Conservation (phyloP, 2,113 vertebrate genomes). For the Periophthalmodon schlosseri region DNA sequence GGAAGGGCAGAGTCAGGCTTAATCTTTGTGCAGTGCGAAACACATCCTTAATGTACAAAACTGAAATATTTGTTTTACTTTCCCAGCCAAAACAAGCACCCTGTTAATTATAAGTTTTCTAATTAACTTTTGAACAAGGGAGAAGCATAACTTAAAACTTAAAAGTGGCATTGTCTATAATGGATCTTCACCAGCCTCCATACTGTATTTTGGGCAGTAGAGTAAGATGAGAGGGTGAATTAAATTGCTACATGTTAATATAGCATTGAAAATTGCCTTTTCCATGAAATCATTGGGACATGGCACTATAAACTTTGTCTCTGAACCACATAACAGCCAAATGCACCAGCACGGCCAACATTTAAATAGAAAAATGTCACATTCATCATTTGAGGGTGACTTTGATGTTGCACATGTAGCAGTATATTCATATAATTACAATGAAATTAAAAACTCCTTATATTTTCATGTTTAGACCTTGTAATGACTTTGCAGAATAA, state of each 20-base stretch:
- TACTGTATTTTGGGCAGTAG: not conserved
- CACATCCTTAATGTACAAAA: constrained; percentile 20
- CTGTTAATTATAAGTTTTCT: constrained; percentile 29
- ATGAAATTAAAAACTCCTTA: not conserved
- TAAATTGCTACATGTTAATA: not conserved
- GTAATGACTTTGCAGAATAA: not conserved
- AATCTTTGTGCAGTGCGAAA: constrained; percentile 26
- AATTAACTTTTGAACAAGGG: constrained; percentile 26
- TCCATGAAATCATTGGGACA: constrained; percentile 3
- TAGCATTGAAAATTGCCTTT: not conserved
- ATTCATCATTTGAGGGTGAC: not conserved
- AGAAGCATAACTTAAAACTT: constrained; percentile 19
- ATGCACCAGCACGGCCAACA: not conserved
- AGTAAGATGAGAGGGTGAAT: not conserved
- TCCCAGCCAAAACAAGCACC: constrained; percentile 1
- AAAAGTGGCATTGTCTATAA: not conserved
- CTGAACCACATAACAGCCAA: not conserved
- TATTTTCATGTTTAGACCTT: not conserved
- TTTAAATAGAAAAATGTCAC: not conserved
- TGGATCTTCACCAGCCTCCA: not conserved
- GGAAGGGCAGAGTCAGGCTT: constrained; percentile 58
- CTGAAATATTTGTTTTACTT: not conserved
- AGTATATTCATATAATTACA: not conserved
- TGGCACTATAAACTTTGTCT: not conserved
- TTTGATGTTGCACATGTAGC: not conserved